Evolutionary conservation across 2,113 vertebrate genomes (phyloP).

Genomic region (Rallus limicola): DNA sequence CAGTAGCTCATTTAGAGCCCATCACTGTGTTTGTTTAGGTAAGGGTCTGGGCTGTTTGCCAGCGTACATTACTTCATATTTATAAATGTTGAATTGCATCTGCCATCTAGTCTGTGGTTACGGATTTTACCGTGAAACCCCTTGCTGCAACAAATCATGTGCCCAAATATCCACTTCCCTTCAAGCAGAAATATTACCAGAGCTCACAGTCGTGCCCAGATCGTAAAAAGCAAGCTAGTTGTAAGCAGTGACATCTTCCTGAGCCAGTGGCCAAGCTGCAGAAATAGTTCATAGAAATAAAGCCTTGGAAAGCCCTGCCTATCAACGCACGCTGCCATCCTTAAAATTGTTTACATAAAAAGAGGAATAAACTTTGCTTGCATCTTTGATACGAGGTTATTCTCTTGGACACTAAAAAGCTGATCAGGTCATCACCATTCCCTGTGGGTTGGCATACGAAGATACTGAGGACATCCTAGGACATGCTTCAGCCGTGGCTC

Average conservation of each 20-base stretch:
- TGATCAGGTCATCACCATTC: neutral
- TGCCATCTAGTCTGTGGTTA: conserved; percentile 4
- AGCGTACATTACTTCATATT: neutral
- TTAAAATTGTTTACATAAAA: neutral
- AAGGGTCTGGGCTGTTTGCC: neutral
- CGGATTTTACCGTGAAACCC: neutral
- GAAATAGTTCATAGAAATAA: neutral
- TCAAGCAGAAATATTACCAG: neutral
- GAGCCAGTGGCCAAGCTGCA: neutral
- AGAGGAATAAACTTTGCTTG: neutral
- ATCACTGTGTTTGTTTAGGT: neutral
- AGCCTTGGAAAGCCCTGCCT: neutral
- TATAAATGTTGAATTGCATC: conserved; percentile 25
- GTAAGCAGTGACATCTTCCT: neutral
- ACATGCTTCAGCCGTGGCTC: neutral
- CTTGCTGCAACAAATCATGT: neutral
- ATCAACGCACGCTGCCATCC: neutral
- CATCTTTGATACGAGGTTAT: neutral
- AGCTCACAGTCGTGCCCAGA: neutral
- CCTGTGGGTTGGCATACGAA: neutral
- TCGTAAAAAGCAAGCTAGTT: neutral
- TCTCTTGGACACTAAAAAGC: neutral
- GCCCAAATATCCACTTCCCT: conserved; percentile 2
- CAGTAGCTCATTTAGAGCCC: neutral
- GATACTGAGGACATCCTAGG: neutral